These are phyloP conservation scores for Hemaris fuciformis DNA, from an alignment of 2,888 invertebrate species.

Conservation along the genomic window DNA sequence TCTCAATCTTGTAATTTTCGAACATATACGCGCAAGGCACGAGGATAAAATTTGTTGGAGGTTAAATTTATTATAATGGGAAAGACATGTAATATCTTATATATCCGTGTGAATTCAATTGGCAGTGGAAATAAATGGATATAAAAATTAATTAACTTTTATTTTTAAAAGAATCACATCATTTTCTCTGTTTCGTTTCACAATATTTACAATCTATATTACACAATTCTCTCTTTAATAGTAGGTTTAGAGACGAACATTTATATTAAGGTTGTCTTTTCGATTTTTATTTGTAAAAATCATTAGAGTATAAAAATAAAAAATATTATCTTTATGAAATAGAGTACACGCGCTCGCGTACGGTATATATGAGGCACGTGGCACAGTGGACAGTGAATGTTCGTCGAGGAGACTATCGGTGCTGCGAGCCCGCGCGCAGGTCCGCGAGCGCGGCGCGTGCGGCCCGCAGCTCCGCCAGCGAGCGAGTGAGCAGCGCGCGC, in stretches of 20 bases:
- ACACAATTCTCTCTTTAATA: neutral
- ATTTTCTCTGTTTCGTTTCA: neutral
- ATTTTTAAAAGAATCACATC: neutral
- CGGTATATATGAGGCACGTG: conserved; percentile 85
- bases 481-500: conserved; percentile 22
- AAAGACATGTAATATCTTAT: neutral
- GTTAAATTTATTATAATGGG: too few species aligned
- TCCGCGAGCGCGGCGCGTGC: conserved; percentile 85
- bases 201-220: conserved; percentile 3
- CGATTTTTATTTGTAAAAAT: neutral
- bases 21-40: too few species aligned
- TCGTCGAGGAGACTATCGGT: neutral
- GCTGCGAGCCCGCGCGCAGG: conserved; percentile 28
- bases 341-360: neutral
- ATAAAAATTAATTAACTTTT: neutral
- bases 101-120: neutral
- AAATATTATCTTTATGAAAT: neutral
- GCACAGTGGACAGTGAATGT: conserved; percentile 69
- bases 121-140: neutral
- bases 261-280: neutral
- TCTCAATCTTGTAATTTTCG: too few species aligned
- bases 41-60: too few species aligned
- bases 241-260: neutral
- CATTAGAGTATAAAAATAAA: neutral
- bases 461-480: conserved; percentile 28